phyloP scores from a whole-genome alignment of 1,140 invertebrate species.

The Zaprionus vittiger region DNA sequence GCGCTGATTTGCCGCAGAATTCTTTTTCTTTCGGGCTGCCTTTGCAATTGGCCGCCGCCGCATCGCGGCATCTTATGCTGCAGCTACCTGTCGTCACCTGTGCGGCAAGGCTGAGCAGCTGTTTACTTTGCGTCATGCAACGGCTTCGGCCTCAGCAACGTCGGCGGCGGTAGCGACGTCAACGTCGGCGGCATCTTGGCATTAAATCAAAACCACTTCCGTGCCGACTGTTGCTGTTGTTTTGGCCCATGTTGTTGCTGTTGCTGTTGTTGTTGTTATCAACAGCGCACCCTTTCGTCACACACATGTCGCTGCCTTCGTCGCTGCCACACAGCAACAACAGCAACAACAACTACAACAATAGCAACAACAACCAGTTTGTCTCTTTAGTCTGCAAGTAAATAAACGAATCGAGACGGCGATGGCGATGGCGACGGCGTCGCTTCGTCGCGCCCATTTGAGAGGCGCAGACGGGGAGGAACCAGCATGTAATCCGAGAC shows the following conservation, averaged over 20 bases:
- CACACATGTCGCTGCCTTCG: slow-evolving; percentile 24
- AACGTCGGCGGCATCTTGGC: slow-evolving; percentile 46
- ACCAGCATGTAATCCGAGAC: slow-evolving; percentile 76
- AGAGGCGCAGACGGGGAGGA: slow-evolving; percentile 17
- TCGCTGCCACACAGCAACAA: slow-evolving; percentile 5
- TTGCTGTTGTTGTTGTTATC: slow-evolving; percentile 36
- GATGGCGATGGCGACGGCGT: slow-evolving; percentile 22
- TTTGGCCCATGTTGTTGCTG: slow-evolving; percentile 3
- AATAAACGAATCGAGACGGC: slow-evolving; percentile 52
- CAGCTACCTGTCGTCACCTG: slow-evolving; percentile 72
- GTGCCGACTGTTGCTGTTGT: slow-evolving; percentile 45
- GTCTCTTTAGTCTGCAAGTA: slow-evolving; percentile 19
- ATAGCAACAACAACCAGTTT: slow-evolving; percentile 14
- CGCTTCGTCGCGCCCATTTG: slow-evolving; percentile 37
- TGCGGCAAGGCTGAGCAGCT: slow-evolving; percentile 43
- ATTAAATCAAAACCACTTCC: slow-evolving; percentile 82
- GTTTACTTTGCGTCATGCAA: slow-evolving; percentile 70
- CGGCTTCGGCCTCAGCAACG: slow-evolving; percentile 14
- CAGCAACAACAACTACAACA: slow-evolving; percentile 40
- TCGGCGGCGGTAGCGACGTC: slow-evolving; percentile 4
- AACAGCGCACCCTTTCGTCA: slow-evolving; percentile 48
- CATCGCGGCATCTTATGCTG: slow-evolving; percentile 5
- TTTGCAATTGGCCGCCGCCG: neutral
- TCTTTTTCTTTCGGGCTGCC: slow-evolving; percentile 13
- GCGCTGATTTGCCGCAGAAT: slow-evolving; percentile 30